Evolutionary conservation across 2,113 vertebrate genomes (phyloP).

Genomic region (Penelope pileata): DNA sequence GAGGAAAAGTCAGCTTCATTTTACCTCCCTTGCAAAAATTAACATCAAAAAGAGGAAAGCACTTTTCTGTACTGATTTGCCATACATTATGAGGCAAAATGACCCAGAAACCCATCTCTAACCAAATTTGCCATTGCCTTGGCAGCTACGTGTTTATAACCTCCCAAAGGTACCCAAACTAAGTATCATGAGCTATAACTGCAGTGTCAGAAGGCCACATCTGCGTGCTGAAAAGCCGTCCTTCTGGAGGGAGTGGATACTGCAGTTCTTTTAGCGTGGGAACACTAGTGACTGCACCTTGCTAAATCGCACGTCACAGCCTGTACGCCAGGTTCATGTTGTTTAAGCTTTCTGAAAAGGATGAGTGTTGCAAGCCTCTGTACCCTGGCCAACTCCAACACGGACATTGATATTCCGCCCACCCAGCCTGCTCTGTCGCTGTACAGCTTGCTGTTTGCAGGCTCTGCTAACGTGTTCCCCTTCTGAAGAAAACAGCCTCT

Average conservation of each 20-base stretch:
- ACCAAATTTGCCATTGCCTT: background rate
- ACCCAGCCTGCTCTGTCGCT: background rate
- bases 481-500: background rate
- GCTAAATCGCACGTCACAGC: background rate
- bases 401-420: background rate
- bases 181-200: background rate
- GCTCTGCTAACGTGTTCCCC: background rate
- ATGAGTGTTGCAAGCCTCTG: background rate
- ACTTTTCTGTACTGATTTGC: background rate
- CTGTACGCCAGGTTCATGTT: rapidly evolving
- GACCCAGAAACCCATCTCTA: background rate
- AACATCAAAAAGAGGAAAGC: background rate
- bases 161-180: background rate
- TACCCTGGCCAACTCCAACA: background rate
- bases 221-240: background rate
- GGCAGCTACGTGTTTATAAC: background rate
- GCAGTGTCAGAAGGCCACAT: background rate
- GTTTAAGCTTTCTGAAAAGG: background rate
- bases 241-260: background rate
- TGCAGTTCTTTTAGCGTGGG: background rate
- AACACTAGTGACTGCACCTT: background rate
- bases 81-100: background rate
- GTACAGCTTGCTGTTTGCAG: background rate
- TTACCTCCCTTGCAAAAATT: background rate
- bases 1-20: background rate